Conservation (phyloP, 35 echinoderm and acorn worm genomes). For the Hemicentrotus pulcherrimus region DNA sequence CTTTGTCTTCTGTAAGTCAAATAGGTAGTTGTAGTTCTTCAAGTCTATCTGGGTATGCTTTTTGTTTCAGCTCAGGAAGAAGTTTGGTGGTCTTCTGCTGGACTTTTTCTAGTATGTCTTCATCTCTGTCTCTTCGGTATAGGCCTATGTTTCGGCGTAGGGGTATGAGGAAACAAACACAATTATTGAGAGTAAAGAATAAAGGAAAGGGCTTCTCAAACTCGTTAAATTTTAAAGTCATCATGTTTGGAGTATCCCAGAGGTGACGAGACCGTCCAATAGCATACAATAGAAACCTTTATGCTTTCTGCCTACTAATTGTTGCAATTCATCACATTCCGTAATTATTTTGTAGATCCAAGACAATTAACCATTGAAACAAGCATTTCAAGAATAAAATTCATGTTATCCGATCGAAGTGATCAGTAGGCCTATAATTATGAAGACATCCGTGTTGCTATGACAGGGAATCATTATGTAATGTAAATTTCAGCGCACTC, state of each 20-base stretch:
- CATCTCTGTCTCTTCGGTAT: too few species aligned
- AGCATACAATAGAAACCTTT: background rate
- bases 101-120: too few species aligned
- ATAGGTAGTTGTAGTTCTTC: too few species aligned
- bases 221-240: background rate
- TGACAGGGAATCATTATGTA: background rate
- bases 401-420: background rate
- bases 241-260: background rate
- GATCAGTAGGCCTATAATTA: background rate
- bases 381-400: background rate
- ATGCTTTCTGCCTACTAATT: background rate
- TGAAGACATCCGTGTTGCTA: background rate
- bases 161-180: too few species aligned
- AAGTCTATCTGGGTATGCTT: too few species aligned
- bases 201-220: too few species aligned
- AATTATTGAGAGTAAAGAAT: too few species aligned
- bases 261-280: background rate
- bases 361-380: background rate
- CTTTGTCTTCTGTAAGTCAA: too few species aligned
- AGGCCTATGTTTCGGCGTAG: too few species aligned
- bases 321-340: background rate
- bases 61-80: too few species aligned
- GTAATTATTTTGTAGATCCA: background rate
- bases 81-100: too few species aligned
- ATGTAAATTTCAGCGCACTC: too few species aligned